Evolutionary conservation across 2,888 invertebrate genomes (phyloP).

Genomic region (Volucella bombylans): DNA sequence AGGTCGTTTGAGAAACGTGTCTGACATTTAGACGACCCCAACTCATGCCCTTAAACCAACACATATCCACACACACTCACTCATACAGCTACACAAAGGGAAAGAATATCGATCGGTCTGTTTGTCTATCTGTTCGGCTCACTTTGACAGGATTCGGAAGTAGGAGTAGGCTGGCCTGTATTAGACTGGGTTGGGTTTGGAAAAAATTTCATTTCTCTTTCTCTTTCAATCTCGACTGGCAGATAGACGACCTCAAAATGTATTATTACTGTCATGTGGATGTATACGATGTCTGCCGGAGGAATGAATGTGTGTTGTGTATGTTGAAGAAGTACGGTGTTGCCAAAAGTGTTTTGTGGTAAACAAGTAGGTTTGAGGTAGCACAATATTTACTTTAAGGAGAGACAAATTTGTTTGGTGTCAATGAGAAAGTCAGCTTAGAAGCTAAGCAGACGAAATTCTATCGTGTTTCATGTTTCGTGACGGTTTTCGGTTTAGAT

Average conservation of each 20-base stretch:
- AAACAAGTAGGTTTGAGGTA: not conserved
- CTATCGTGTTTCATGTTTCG: too few species aligned
- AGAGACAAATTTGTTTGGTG: not conserved
- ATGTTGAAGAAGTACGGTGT: not conserved
- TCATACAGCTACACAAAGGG: not conserved
- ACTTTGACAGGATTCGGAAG: conserved; percentile 48
- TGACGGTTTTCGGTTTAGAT: too few species aligned
- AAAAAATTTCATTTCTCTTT: conserved; percentile 13
- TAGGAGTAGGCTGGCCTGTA: too few species aligned
- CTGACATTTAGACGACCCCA: conserved; percentile 70
- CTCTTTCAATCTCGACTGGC: conserved; percentile 38
- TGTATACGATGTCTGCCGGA: conserved; percentile 67
- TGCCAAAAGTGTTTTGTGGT: conserved; percentile 16
- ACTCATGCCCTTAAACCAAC: not conserved
- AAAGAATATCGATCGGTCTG: conserved; percentile 65
- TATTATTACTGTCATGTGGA: conserved; percentile 56
- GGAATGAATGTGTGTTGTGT: conserved; percentile 33
- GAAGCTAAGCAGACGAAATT: too few species aligned
- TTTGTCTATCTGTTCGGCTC: conserved; percentile 52
- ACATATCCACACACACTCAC: not conserved
- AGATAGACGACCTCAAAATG: conserved; percentile 71
- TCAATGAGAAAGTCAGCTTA: too few species aligned
- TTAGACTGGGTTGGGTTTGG: conserved; percentile 26
- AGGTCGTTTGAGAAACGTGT: conserved; percentile 72
- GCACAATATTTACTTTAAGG: not conserved